Conservation (phyloP, 2,888 invertebrate genomes). For the Pseudanteris insignis region DNA sequence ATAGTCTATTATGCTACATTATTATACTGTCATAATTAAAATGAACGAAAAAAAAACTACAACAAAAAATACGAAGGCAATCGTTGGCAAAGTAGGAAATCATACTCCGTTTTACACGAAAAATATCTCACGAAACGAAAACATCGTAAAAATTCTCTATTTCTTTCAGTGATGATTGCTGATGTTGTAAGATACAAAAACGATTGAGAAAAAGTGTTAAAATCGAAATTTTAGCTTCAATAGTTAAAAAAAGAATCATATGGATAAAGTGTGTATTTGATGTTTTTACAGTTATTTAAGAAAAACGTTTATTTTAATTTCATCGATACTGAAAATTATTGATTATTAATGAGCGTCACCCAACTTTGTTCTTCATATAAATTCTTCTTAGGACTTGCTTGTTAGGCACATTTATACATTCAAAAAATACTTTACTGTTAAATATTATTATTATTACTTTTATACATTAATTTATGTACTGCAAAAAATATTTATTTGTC, state of each 20-base stretch:
- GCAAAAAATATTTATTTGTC: conserved; percentile 31
- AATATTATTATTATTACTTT: conserved; percentile 14
- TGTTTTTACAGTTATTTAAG: conserved; percentile 13
- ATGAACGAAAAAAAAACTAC: background rate
- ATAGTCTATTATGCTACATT: conserved; percentile 36
- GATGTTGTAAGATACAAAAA: background rate
- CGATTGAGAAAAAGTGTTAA: too few relatives aligned
- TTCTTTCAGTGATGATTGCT: conserved; percentile 9
- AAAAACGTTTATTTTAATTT: conserved; percentile 2
- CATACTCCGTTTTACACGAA: too few relatives aligned
- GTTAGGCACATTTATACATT: conserved; percentile 14
- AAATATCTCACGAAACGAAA: too few relatives aligned
- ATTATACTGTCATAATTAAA: conserved; percentile 1
- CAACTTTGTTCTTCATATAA: conserved; percentile 13
- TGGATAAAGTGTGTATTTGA: conserved; percentile 4
- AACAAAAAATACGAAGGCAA: conserved; percentile 4
- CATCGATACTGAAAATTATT: too few relatives aligned
- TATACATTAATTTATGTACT: conserved; percentile 35
- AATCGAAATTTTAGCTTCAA: conserved; percentile 2
- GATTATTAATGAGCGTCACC: too few relatives aligned
- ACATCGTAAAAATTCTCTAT: background rate
- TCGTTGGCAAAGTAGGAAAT: conserved; percentile 1
- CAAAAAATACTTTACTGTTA: conserved; percentile 16
- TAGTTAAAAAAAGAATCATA: conserved; percentile 5
- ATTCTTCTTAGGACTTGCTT: conserved; percentile 8